Base-by-base conservation (phyloP, 2,113 vertebrate species). In the Tautogolabrus adspersus region DNA sequence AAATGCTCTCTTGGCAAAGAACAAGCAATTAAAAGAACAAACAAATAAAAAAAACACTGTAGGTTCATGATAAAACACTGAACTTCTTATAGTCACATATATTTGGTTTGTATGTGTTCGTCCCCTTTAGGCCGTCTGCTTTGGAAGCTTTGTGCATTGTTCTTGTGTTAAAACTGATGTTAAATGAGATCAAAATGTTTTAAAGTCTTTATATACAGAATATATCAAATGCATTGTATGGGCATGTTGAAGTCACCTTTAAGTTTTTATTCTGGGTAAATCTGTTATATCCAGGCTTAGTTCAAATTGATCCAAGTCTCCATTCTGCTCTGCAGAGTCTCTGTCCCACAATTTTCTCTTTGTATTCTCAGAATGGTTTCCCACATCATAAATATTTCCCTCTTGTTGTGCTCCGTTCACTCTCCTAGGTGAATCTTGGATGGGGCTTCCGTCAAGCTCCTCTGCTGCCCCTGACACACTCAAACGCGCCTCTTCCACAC, bases 191-290 rank as follows among this genome's bases (percentile, higher is more conserved):
- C n/a, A n/a, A 12, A 34, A 34, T 23, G 22, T 22, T 6, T 40
- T 55, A 58, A 34, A 58, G 56, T 49, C 37, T 61, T 15, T 34
- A 19, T 42, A 37, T 58, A n/a, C 40, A 42, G 40, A 9, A 10
- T 57, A 83, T 66, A 69, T 38, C 54, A 74, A 79, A 76, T 74
- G 75, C 55, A 81, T 81, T 88, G 67, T 47, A 47, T 61, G 75
- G 44, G 67, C 71, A 71, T 81, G 19, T 66, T 78, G 10, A 55
- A 47, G 60, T 74, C 61, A 23, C 40, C 49, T 42, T 83, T 83
- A 92, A 69, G 72, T 87, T 84, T 88, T 84, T 86, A 89, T 88
- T 68, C 80, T 87, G 26, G 87, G 78, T 86, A 91, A 86, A 58
- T 89, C 87, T 55, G 79, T 82, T 66, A 83, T 34, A 56, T 89